These are phyloP conservation scores for Propithecus perrieri DNA, from an alignment of 2,797 vertebrate species.

Conservation along the genomic window DNA sequence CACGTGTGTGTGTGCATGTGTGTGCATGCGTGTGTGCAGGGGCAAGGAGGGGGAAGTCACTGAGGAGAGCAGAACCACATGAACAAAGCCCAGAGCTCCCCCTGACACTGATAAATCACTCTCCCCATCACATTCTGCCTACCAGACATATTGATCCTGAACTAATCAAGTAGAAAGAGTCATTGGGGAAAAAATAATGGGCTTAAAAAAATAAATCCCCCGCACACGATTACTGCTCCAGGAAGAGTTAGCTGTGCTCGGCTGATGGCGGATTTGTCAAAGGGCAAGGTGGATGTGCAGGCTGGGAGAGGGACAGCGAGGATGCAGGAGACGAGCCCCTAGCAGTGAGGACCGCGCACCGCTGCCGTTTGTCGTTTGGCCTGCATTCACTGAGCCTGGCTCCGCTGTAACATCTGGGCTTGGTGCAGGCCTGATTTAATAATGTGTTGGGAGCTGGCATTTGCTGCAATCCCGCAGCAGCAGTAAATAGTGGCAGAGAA, in stretches of 20 bases:
- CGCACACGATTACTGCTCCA: conserved; percentile 41
- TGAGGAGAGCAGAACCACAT: background rate
- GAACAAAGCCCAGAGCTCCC: conserved; percentile 60
- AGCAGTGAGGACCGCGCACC: fast-evolving
- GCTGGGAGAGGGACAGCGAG: fast-evolving
- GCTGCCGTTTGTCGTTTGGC: conserved; percentile 17
- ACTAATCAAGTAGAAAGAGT: conserved; percentile 73
- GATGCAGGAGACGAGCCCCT: background rate
- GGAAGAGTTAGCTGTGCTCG: conserved; percentile 25
- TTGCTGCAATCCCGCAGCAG: conserved; percentile 52
- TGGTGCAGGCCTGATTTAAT: conserved; percentile 66
- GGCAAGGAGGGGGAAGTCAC: background rate
- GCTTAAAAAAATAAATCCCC: conserved; percentile 71
- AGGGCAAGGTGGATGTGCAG: background rate
- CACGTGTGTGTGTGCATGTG: background rate
- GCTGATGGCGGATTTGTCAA: conserved; percentile 29
- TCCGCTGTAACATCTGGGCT: conserved; percentile 62
- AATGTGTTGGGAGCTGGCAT: conserved; percentile 65
- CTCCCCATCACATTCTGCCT: conserved; percentile 69
- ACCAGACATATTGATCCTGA: conserved; percentile 74
- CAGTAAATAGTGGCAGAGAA: conserved; percentile 61
- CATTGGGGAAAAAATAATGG: conserved; percentile 69
- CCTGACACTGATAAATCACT: conserved; percentile 70
- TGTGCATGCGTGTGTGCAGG: background rate
- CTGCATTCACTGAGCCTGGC: background rate